These are phyloP conservation scores for Schlechtendalia chinensis DNA, from an alignment of 1,140 invertebrate species.

Conservation along the genomic window DNA sequence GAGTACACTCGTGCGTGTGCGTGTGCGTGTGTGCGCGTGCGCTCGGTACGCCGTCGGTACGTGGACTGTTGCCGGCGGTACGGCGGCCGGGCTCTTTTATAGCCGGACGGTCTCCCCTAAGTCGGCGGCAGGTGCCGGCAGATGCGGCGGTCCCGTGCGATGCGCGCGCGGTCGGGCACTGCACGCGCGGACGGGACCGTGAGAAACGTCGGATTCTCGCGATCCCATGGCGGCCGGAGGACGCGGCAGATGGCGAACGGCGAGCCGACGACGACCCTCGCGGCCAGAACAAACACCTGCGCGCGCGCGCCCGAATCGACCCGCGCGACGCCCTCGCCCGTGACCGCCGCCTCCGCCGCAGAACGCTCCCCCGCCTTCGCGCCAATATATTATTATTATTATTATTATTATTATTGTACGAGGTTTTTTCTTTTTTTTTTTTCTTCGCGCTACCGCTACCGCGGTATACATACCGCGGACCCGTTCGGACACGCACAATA, in stretches of 20 bases:
- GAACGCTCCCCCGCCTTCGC: neutral
- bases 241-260: constrained; percentile 43
- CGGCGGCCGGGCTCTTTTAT: constrained; percentile 19
- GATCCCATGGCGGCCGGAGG: constrained; percentile 46
- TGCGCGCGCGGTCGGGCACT: neutral
- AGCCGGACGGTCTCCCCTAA: neutral
- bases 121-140: constrained; percentile 35
- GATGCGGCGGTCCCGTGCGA: neutral
- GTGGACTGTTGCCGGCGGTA: constrained; percentile 2
- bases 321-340: constrained; percentile 45
- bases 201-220: constrained; percentile 48
- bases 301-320: constrained; percentile 25
- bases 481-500: constrained; percentile 48
- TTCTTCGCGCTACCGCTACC: neutral
- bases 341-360: constrained; percentile 27
- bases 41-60: neutral
- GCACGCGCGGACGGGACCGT: constrained; percentile 35
- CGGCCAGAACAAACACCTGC: constrained; percentile 40
- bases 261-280: constrained; percentile 30
- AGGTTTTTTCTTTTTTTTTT: constrained; percentile 40
- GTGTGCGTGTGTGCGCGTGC: neutral
- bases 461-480: neutral
- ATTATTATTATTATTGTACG: constrained; percentile 7
- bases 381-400: constrained; percentile 16
- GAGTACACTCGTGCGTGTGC: too few relatives aligned